These are phyloP conservation scores for Anthonomus grandis DNA, from an alignment of 1,140 invertebrate species.

Conservation along the genomic window DNA sequence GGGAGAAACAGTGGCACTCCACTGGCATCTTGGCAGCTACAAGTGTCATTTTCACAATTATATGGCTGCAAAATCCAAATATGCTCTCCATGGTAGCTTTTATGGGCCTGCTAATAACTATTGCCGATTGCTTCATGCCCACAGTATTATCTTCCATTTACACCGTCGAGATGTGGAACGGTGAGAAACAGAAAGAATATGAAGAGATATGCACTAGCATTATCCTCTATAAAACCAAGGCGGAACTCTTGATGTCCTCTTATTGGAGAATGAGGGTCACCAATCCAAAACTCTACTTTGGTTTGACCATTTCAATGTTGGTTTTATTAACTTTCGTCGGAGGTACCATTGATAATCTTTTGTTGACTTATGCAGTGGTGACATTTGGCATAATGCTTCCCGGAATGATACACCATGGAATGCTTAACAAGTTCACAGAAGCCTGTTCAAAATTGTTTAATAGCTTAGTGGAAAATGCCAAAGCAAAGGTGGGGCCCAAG, in stretches of 20 bases:
- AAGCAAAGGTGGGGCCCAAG: constrained; percentile 30
- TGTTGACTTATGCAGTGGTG: constrained; percentile 70
- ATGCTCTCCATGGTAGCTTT: constrained; percentile 74
- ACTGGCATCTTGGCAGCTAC: constrained; percentile 66
- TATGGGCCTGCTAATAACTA: constrained; percentile 63
- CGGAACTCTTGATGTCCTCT: constrained; percentile 46
- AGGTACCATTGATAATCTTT: constrained; percentile 73
- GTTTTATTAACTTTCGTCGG: constrained; percentile 75
- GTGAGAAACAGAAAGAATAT: constrained; percentile 72
- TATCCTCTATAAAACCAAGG: constrained; percentile 51
- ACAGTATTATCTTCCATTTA: constrained; percentile 65
- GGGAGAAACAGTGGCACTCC: constrained; percentile 81
- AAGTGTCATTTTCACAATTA: constrained; percentile 64
- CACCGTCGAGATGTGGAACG: constrained; percentile 68
- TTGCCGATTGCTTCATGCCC: constrained; percentile 77
- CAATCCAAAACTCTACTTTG: constrained; percentile 71
- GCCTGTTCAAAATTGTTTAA: constrained; percentile 34
- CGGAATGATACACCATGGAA: constrained; percentile 52
- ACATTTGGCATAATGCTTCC: constrained; percentile 55
- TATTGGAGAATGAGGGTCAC: constrained; percentile 53
- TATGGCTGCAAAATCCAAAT: constrained; percentile 79
- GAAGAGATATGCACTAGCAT: constrained; percentile 68
- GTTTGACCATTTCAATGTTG: constrained; percentile 62
- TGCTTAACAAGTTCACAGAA: constrained; percentile 35
- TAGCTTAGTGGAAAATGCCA: constrained; percentile 38